Conservation (phyloP, 1,140 invertebrate species). For the Drosophila kikkawai region DNA sequence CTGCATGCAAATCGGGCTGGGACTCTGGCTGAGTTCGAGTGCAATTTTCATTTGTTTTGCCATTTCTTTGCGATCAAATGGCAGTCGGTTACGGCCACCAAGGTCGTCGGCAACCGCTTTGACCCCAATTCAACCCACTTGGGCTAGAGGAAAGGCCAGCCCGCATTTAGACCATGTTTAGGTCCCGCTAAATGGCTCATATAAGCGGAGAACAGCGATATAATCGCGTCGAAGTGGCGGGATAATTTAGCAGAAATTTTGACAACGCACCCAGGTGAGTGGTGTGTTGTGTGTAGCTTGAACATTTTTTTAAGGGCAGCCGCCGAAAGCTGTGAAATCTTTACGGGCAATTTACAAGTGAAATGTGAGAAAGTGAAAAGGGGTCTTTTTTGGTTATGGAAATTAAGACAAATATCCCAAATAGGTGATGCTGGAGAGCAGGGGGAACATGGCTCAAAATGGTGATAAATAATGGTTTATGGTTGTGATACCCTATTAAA, state of each 20-base stretch:
- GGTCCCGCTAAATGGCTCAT: slow-evolving; percentile 24
- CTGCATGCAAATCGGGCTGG: slow-evolving; percentile 51
- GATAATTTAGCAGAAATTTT: slow-evolving; percentile 26
- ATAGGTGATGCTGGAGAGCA: neutral
- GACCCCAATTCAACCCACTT: slow-evolving; percentile 15
- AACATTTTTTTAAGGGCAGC: slow-evolving; percentile 26
- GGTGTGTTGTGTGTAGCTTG: slow-evolving; percentile 9
- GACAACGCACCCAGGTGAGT: slow-evolving; percentile 49
- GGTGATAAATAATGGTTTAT: neutral
- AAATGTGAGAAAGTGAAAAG: slow-evolving; percentile 71
- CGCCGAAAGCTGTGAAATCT: slow-evolving; percentile 38
- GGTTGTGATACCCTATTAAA: neutral
- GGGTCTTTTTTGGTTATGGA: slow-evolving; percentile 22
- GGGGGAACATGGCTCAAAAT: neutral
- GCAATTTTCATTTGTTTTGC: slow-evolving; percentile 43
- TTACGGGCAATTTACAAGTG: slow-evolving; percentile 48
- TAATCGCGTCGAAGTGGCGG: slow-evolving; percentile 41
- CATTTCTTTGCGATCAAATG: slow-evolving; percentile 26
- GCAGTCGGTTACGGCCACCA: slow-evolving; percentile 45
- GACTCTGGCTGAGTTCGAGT: slow-evolving; percentile 1
- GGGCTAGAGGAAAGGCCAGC: slow-evolving; percentile 8
- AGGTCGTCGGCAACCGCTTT: slow-evolving; percentile 50
- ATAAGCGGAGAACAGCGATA: slow-evolving; percentile 32
- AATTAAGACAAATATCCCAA: slow-evolving; percentile 27
- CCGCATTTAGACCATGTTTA: slow-evolving; percentile 2